Conservation (phyloP, 2,797 vertebrate species). For the Allobates femoralis region DNA sequence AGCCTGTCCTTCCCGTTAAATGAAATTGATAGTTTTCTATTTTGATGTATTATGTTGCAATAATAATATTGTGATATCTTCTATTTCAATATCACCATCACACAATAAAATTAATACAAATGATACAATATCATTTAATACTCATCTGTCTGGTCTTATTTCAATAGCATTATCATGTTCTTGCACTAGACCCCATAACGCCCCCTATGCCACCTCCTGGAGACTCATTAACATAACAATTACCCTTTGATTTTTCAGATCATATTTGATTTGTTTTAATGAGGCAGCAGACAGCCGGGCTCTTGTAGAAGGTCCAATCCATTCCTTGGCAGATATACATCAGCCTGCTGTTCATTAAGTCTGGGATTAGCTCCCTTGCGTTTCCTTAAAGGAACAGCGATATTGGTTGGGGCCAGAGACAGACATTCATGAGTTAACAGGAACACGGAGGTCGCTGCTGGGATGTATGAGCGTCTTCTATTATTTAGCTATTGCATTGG, state of each 20-base stretch:
- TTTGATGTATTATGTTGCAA: background rate
- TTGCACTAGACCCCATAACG: background rate
- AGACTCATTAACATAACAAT: conserved; percentile 53
- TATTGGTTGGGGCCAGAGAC: background rate
- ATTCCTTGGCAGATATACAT: conserved; percentile 31
- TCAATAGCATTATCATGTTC: background rate
- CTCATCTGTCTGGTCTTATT: background rate
- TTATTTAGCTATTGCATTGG: background rate
- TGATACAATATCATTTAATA: background rate
- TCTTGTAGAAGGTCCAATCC: background rate
- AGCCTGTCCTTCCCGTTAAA: background rate
- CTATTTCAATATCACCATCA: background rate
- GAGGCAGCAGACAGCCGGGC: conserved; percentile 20
- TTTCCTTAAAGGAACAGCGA: background rate
- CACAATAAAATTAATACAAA: background rate
- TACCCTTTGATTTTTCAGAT: conserved; percentile 25
- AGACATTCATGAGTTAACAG: background rate
- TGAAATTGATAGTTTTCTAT: background rate
- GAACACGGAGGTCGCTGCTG: background rate
- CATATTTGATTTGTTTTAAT: conserved; percentile 31
- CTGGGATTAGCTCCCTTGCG: conserved; percentile 12
- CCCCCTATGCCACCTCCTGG: background rate
- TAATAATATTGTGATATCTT: background rate
- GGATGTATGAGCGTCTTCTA: background rate
- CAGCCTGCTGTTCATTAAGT: conserved; percentile 7